A percentile compares a stretch with the other conserved stretches of the same genome.
Evolutionary conservation across 2,797 vertebrate species (phyloP).

Genomic region (Epinephelus malabaricus): DNA sequence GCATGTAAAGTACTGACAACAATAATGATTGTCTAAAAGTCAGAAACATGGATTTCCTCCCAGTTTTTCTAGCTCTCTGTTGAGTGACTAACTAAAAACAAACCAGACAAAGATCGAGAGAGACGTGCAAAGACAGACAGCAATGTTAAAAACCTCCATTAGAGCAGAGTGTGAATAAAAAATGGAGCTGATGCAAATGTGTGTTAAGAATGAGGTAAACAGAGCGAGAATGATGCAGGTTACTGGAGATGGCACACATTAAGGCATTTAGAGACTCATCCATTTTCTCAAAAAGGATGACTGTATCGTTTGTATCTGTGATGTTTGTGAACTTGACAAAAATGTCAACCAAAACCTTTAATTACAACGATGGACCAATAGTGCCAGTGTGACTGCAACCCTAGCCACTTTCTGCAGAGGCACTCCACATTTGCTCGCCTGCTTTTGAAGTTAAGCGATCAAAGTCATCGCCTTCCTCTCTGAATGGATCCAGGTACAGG

Average conservation of each 20-base stretch:
- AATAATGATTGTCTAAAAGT: conserved; percentile 5
- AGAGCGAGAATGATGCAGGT: background rate
- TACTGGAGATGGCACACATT: background rate
- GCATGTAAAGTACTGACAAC: background rate
- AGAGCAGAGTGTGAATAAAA: background rate
- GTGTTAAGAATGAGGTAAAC: conserved; percentile 2
- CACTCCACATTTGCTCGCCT: background rate
- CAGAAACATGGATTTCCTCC: background rate
- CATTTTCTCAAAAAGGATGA: background rate
- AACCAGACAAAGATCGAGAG: background rate
- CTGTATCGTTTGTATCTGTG: background rate
- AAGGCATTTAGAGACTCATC: background rate
- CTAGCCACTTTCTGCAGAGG: background rate
- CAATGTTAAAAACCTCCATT: background rate
- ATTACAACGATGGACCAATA: background rate
- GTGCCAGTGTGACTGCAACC: background rate
- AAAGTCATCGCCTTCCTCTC: conserved; percentile 5
- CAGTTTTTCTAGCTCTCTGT: background rate
- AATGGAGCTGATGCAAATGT: conserved; percentile 10
- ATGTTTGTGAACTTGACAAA: background rate
- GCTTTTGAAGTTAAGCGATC: conserved; percentile 25
- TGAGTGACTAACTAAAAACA: background rate
- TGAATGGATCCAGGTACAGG: conserved; percentile 4
- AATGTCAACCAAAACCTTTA: background rate
- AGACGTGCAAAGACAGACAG: background rate